Percentiles rank a stretch among this genome's conserved stretches.
phyloP scores from a whole-genome alignment of 2,888 invertebrate genomes.

The Calliopum simillimum region DNA sequence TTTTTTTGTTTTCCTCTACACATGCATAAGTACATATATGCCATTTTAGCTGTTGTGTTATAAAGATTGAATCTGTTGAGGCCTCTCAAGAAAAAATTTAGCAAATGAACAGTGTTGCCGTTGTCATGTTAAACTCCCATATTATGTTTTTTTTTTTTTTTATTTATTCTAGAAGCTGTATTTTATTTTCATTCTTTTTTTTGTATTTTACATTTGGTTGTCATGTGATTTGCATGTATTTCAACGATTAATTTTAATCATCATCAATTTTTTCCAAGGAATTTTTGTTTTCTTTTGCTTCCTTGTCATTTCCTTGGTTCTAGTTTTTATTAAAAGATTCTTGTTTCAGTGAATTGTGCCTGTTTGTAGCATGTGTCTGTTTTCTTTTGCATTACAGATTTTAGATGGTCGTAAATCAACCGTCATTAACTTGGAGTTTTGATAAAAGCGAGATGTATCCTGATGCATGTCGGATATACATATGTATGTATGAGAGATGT shows the following conservation, averaged over 20 bases:
- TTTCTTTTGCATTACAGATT: conserved; percentile 21
- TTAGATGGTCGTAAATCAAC: conserved; percentile 31
- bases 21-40: conserved; percentile 3
- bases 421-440: conserved; percentile 9
- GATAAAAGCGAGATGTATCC: not conserved
- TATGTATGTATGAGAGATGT: too few species aligned
- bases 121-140: conserved; percentile 15
- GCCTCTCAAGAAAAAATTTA: not conserved
- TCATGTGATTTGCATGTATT: conserved; percentile 37
- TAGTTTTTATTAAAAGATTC: not conserved
- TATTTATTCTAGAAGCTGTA: not conserved
- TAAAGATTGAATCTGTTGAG: not conserved
- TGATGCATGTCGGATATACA: not conserved
- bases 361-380: conserved; percentile 16
- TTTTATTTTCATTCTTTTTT: not conserved
- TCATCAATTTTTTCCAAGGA: conserved; percentile 21
- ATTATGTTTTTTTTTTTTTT: conserved; percentile 2
- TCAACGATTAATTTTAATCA: conserved; percentile 41
- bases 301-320: not conserved
- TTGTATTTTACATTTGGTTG: not conserved
- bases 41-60: not conserved
- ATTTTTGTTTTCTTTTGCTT: conserved; percentile 3
- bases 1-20: not conserved
- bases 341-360: conserved; percentile 5
- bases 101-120: conserved; percentile 24